Evolutionary conservation across 2,113 vertebrate genomes (phyloP).

Genomic region (Channa maculata): DNA sequence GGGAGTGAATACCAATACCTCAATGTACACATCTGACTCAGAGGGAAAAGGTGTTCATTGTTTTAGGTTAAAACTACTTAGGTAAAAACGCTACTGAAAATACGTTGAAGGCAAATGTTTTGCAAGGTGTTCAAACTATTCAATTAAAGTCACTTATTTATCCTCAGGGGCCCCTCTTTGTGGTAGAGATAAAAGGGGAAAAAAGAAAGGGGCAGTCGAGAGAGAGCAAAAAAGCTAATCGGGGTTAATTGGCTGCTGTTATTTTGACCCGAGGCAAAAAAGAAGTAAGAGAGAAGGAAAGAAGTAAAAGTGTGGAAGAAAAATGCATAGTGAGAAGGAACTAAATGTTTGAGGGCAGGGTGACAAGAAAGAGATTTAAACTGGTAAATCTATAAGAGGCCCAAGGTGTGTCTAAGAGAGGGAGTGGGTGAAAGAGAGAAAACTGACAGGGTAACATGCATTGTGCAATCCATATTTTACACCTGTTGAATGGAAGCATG

Average conservation of each 20-base stretch:
- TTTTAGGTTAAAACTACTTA: slow-evolving; percentile 54
- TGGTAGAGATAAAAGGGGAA: slow-evolving; percentile 55
- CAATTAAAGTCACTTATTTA: slow-evolving; percentile 30
- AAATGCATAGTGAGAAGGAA: slow-evolving; percentile 15
- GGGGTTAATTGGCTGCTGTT: slow-evolving; percentile 83
- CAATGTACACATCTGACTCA: slow-evolving; percentile 52
- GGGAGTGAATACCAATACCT: slow-evolving; percentile 25
- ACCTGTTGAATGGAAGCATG: slow-evolving; percentile 80
- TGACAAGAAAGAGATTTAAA: slow-evolving; percentile 28
- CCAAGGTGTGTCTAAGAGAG: slow-evolving; percentile 59
- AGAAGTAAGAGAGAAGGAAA: slow-evolving; percentile 64
- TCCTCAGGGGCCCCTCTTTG: slow-evolving; percentile 47
- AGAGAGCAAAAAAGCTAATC: slow-evolving; percentile 75
- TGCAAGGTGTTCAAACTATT: slow-evolving; percentile 41
- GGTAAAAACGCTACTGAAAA: slow-evolving; percentile 19
- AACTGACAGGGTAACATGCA: slow-evolving; percentile 36
- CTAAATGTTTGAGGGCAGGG: slow-evolving; percentile 27
- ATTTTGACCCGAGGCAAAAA: slow-evolving; percentile 77
- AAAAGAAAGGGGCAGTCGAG: slow-evolving; percentile 37
- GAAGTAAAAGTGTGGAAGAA: slow-evolving; percentile 13
- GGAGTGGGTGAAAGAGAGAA: slow-evolving; percentile 38
- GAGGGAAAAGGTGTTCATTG: slow-evolving; percentile 54
- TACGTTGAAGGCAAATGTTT: slow-evolving; percentile 46
- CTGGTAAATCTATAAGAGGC: slow-evolving; percentile 36
- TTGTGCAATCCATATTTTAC: slow-evolving; percentile 75